Conservation (phyloP, 2,888 invertebrate species). For the Eupithecia tripunctaria region DNA sequence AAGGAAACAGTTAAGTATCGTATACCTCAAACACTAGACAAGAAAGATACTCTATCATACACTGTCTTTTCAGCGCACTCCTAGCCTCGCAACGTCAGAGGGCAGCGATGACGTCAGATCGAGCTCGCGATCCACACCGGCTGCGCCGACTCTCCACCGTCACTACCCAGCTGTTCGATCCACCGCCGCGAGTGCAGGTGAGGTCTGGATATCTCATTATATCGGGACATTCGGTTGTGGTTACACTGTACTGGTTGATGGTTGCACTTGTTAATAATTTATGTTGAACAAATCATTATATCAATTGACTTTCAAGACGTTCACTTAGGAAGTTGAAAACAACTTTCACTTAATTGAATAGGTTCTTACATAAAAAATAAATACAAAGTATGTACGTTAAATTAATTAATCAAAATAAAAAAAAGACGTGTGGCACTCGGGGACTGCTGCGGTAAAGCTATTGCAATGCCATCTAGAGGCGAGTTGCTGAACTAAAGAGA, state of each 20-base stretch:
- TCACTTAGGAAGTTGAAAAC: too few relatives aligned
- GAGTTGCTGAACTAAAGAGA: too few relatives aligned
- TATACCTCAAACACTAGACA: neutral
- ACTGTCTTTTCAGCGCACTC: slow-evolving; percentile 49
- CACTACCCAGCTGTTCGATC: slow-evolving; percentile 73
- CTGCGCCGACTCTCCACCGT: slow-evolving; percentile 72
- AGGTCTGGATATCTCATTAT: slow-evolving; percentile 64
- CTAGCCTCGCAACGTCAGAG: slow-evolving; percentile 56
- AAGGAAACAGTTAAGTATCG: neutral
- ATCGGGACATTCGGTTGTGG: slow-evolving; percentile 29
- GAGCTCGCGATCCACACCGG: slow-evolving; percentile 59
- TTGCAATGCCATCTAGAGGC: too few relatives aligned
- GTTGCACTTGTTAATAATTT: neutral
- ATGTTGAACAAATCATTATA: too few relatives aligned
- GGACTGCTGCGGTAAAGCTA: too few relatives aligned
- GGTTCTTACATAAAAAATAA: too few relatives aligned
- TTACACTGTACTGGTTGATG: slow-evolving; percentile 8
- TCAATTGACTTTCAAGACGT: too few relatives aligned
- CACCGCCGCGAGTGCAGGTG: slow-evolving; percentile 79
- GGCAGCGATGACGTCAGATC: slow-evolving; percentile 41
- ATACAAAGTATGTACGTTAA: too few relatives aligned
- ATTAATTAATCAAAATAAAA: too few relatives aligned
- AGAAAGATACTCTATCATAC: neutral
- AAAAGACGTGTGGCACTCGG: too few relatives aligned
- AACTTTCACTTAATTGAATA: too few relatives aligned